Conservation (phyloP, 2,888 invertebrate genomes). For the Drosophila tanythrix region DNA sequence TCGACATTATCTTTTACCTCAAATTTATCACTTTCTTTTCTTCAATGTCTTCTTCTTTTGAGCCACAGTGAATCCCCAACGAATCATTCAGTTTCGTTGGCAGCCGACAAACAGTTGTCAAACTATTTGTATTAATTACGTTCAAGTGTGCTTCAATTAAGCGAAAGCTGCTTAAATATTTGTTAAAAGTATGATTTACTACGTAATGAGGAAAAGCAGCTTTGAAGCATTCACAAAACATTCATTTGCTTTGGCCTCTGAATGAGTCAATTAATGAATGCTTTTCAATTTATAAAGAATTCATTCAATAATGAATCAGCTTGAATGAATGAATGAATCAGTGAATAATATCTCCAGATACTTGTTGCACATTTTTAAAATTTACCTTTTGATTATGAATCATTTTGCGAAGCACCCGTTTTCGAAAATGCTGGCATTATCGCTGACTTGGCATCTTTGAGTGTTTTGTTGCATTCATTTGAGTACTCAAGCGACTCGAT, state of each 20-base stretch:
- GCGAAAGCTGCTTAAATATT: neutral
- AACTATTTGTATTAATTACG: neutral
- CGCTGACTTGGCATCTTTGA: neutral
- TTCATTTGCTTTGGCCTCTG: neutral
- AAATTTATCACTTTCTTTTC: neutral
- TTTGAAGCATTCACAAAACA: neutral
- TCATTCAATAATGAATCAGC: neutral
- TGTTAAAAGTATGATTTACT: neutral
- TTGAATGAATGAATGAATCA: neutral
- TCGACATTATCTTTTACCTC: neutral
- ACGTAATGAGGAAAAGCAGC: neutral
- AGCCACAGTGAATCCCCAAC: neutral
- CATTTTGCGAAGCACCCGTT: neutral
- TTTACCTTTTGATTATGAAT: neutral
- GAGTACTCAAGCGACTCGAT: neutral
- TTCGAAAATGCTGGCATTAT: neutral
- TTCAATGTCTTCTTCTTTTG: rapidly evolving
- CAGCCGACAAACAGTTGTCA: conserved; percentile 7
- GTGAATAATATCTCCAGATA: neutral
- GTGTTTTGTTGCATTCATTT: conserved; percentile 3
- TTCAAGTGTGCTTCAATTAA: conserved; percentile 2
- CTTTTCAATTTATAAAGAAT: neutral
- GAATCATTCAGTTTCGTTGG: neutral
- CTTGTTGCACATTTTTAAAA: neutral
- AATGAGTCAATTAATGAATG: neutral